These are phyloP conservation scores for Platichthys stellatus DNA, from an alignment of 2,113 vertebrate genomes.

Conservation along the genomic window DNA sequence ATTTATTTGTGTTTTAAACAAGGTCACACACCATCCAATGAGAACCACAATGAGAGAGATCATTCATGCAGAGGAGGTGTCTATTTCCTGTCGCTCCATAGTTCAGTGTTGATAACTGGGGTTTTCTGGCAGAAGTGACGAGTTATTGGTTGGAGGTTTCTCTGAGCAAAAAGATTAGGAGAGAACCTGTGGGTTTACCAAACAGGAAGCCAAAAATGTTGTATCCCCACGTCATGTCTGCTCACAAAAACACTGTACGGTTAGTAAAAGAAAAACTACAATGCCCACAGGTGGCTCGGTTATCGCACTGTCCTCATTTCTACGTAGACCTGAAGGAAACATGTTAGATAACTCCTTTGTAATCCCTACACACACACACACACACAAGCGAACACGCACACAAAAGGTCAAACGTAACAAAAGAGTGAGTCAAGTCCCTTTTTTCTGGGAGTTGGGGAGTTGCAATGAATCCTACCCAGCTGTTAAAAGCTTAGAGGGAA, in stretches of 20 bases:
- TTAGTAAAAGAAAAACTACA: slow-evolving; percentile 7
- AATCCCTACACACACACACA: background rate
- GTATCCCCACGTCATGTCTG: background rate
- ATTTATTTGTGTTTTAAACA: background rate
- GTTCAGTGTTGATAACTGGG: background rate
- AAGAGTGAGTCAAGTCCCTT: slow-evolving; percentile 2
- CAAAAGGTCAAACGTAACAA: background rate
- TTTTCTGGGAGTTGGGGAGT: background rate
- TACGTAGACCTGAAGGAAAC: too few relatives aligned
- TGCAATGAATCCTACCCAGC: background rate
- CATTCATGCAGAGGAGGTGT: background rate
- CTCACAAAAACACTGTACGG: background rate
- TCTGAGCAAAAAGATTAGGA: background rate
- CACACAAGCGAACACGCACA: background rate
- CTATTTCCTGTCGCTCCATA: background rate
- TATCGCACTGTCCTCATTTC: slow-evolving; percentile 22
- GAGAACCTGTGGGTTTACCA: background rate
- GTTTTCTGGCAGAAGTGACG: background rate
- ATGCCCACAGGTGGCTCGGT: slow-evolving; percentile 16
- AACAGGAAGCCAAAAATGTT: background rate
- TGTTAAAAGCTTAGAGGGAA: background rate
- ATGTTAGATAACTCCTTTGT: too few relatives aligned
- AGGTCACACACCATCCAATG: background rate
- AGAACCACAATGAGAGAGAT: background rate
- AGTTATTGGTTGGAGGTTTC: background rate